Base-by-base conservation (phyloP, 2,888 invertebrate genomes). In the Catocala sponsa region DNA sequence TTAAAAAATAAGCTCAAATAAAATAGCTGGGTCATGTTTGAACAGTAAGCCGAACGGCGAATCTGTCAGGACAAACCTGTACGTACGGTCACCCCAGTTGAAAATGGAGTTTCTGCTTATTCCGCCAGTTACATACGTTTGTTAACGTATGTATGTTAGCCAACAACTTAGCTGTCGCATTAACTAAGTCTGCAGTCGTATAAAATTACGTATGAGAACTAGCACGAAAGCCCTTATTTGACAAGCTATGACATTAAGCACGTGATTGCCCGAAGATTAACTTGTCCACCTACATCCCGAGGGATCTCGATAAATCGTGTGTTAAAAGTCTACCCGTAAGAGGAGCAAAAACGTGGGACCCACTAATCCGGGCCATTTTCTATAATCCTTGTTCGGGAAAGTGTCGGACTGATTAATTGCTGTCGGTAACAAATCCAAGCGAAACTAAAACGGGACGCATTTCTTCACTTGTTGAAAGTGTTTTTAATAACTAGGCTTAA, bases 361-460 rank as follows among this genome's bases (percentile, higher is more conserved):
- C 68, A 72, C 80, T 87, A 86, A 89, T 85, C 86, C 83, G 59
- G 62, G 76, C 85, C 84, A 87, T 88, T 86, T 83, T 78, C 82
- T 84, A 81, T 86, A 88, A 88, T 86, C 84, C 84, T 41, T 57
- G 59, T 46, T 58, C 59, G 73, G 82, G 80, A 81, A 79, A 85
- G 85, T 85, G 86, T 81, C 81, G 72, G 80, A 7, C 80, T 88
- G 87, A 88, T 88, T 87, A 88, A 88, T 88, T 82, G 84, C 79
- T 56, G 70, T 59, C 55, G 63, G 63, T 55, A 62, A 54, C 63
- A 59, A 47, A 63, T 52, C 70, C 51, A 59, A 62, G 48, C 63
- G 47, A 63, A 63, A 11, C 5, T 72, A 64, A 33, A 49, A 63
- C 50, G 48, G 70, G 59, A 48, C 57, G 51, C 64, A 64, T 48